phyloP scores from a whole-genome alignment of 2,797 vertebrate species.

The Sebastes melanostomus region DNA sequence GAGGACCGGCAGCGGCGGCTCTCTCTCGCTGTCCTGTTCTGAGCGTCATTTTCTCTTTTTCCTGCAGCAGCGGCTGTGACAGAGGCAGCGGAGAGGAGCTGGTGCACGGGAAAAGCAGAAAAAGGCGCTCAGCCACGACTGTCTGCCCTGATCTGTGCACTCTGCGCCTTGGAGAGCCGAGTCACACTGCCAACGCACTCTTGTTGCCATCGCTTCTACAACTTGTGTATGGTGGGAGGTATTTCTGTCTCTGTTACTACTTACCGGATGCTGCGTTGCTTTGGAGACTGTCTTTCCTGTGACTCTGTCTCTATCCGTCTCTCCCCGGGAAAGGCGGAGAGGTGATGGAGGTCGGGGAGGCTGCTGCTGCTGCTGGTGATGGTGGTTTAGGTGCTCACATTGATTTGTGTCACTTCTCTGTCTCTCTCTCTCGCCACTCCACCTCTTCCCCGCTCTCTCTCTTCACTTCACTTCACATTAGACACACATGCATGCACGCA shows the following conservation, averaged over 20 bases:
- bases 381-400: constrained; percentile 67
- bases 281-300: constrained; percentile 34
- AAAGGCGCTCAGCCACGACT: constrained; percentile 10
- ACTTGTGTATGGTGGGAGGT: constrained; percentile 33
- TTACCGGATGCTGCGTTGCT: constrained; percentile 58
- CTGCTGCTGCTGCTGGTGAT: constrained; percentile 51
- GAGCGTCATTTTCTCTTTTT: neutral
- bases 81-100: constrained; percentile 21
- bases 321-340: constrained; percentile 47
- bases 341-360: constrained; percentile 69
- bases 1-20: constrained; percentile 17
- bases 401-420: constrained; percentile 75
- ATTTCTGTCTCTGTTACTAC: constrained; percentile 36
- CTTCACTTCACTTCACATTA: constrained; percentile 72
- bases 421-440: constrained; percentile 61
- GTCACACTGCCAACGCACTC: neutral
- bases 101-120: neutral
- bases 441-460: constrained; percentile 59
- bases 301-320: constrained; percentile 25
- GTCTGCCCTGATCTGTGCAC: constrained; percentile 23
- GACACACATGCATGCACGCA: constrained; percentile 75
- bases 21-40: constrained; percentile 26
- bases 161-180: constrained; percentile 21
- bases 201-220: constrained; percentile 11
- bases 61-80: constrained; percentile 12